Evolutionary conservation across 2,797 vertebrate species (phyloP).

Genomic region (Malacoraja senta): DNA sequence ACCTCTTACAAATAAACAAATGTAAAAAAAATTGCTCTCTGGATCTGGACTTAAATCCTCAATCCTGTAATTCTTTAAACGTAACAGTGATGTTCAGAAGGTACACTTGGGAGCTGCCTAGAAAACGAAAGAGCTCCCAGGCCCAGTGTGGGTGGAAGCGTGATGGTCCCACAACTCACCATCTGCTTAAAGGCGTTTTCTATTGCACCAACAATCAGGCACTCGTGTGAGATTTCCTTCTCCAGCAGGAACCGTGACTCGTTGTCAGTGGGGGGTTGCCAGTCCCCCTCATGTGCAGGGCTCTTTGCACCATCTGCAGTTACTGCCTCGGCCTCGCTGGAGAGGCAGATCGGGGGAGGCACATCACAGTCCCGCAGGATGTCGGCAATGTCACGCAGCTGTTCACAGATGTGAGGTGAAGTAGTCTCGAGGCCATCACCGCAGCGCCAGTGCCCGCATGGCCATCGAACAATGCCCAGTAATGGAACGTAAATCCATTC

Average conservation of each 20-base stretch:
- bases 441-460: conserved; percentile 88
- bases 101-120: background rate
- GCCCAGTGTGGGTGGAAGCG: background rate
- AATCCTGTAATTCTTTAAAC: too few species aligned
- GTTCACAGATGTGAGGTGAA: conserved; percentile 84
- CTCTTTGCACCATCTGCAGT: conserved; percentile 54
- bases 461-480: conserved; percentile 92
- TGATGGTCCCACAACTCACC: conserved; percentile 60
- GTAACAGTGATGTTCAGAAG: background rate
- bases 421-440: conserved; percentile 79
- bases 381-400: conserved; percentile 79
- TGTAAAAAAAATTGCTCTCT: background rate
- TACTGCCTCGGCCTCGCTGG: conserved; percentile 51
- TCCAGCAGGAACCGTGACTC: conserved; percentile 78
- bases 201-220: conserved; percentile 85
- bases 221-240: conserved; percentile 82
- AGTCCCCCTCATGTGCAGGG: conserved; percentile 55
- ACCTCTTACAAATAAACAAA: too few species aligned
- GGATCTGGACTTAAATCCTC: background rate
- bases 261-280: conserved; percentile 56
- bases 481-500: conserved; percentile 76
- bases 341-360: conserved; percentile 78
- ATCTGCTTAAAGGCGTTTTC: conserved; percentile 91
- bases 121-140: background rate
- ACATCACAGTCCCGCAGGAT: conserved; percentile 72